Evolutionary conservation across 1,140 invertebrate genomes (phyloP).

Genomic region (Stratiolaelaps scimitus): DNA sequence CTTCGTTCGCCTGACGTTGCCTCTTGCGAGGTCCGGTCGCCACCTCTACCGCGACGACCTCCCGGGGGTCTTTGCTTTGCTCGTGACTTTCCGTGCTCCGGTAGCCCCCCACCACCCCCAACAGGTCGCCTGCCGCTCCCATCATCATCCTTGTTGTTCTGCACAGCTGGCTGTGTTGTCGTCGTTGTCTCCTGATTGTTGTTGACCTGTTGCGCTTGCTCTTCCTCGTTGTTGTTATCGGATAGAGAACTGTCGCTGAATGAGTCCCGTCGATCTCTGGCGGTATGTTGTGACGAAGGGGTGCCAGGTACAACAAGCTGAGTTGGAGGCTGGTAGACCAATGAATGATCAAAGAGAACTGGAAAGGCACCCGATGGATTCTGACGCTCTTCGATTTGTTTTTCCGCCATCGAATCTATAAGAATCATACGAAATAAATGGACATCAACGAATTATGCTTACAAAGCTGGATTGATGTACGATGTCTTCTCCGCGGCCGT

Average conservation of each 20-base stretch:
- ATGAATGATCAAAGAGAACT: slow-evolving; percentile 22
- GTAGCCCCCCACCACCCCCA: no score
- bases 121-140: no score
- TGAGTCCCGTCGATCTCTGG: slow-evolving; percentile 3
- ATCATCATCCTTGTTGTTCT: no score
- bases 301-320: slow-evolving; percentile 16
- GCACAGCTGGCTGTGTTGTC: no score
- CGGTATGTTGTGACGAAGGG: slow-evolving; percentile 18
- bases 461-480: no score
- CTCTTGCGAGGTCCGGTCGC: no score
- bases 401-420: slow-evolving; percentile 25
- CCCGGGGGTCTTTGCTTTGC: no score
- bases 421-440: not conserved
- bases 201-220: not conserved
- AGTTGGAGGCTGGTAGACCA: slow-evolving; percentile 20
- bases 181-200: no score
- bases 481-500: no score
- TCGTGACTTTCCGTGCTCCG: no score
- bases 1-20: no score
- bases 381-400: slow-evolving; percentile 17
- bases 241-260: slow-evolving; percentile 25
- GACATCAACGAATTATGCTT: not conserved
- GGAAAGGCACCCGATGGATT: slow-evolving; percentile 19
- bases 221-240: slow-evolving; percentile 18
- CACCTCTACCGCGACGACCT: no score